phyloP scores from a whole-genome alignment of 2,113 vertebrate species.

The Campylomormyrus numenius region DNA sequence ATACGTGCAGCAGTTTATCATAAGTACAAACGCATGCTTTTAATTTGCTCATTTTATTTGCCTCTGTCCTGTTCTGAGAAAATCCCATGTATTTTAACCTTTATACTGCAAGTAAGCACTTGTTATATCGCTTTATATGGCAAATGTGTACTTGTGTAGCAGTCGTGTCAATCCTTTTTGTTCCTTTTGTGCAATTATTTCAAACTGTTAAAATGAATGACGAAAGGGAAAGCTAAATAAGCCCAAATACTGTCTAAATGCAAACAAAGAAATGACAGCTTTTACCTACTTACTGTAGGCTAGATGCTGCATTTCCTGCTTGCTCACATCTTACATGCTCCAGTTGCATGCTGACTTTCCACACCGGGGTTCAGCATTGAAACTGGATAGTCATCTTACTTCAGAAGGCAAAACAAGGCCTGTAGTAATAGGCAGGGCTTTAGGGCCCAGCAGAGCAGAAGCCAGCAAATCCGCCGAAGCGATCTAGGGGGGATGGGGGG shows the following conservation, averaged over 20 bases:
- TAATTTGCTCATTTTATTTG: not conserved
- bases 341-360: not conserved
- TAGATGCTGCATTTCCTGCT: not conserved
- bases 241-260: not conserved
- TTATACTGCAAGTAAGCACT: not conserved
- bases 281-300: not conserved
- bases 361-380: not conserved
- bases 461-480: not conserved
- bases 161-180: not conserved
- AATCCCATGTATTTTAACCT: not conserved
- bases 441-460: conserved; percentile 17
- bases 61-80: not conserved
- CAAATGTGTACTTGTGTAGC: not conserved
- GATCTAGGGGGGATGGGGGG: not conserved
- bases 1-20: not conserved
- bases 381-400: not conserved
- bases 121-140: not conserved
- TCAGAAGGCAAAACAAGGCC: not conserved
- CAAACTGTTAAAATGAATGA: not conserved
- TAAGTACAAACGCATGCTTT: not conserved
- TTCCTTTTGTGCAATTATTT: not conserved
- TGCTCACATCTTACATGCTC: not conserved
- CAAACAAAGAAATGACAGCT: not conserved
- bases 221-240: not conserved
- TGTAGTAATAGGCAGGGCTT: not conserved